Evolutionary conservation across 2,113 vertebrate genomes (phyloP).

Genomic region (Nesoenas mayeri): DNA sequence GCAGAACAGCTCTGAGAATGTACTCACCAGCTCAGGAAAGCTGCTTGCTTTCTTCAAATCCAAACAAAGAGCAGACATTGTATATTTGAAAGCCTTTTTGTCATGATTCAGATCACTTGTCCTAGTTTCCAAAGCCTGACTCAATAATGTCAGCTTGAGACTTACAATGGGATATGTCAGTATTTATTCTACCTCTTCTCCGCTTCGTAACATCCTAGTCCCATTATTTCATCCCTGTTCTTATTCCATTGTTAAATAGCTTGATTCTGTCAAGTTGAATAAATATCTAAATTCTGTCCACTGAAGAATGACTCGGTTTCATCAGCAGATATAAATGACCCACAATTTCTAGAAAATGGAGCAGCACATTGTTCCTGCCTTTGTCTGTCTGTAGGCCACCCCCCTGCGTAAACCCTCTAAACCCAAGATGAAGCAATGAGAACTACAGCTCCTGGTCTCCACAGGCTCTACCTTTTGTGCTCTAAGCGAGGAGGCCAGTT

Average conservation of each 20-base stretch:
- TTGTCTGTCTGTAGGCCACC: background rate
- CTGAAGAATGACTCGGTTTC: background rate
- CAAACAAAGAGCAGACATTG: slow-evolving; percentile 44
- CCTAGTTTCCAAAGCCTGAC: slow-evolving; percentile 51
- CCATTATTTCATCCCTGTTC: slow-evolving; percentile 31
- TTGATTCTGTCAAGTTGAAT: slow-evolving; percentile 65
- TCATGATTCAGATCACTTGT: slow-evolving; percentile 53
- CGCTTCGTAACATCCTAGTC: slow-evolving; percentile 13
- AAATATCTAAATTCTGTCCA: slow-evolving; percentile 28
- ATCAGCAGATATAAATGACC: slow-evolving; percentile 11
- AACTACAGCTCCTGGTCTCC: background rate
- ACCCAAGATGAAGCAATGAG: background rate
- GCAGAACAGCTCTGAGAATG: background rate
- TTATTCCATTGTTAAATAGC: slow-evolving; percentile 47
- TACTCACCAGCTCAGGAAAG: background rate
- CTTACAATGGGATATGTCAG: slow-evolving; percentile 51
- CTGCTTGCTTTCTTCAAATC: slow-evolving; percentile 37
- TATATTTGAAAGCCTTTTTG: slow-evolving; percentile 57
- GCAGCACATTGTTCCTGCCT: background rate
- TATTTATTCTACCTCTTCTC: slow-evolving; percentile 54
- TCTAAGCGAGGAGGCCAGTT: background rate
- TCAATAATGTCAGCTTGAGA: slow-evolving; percentile 21
- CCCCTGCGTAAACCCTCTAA: background rate
- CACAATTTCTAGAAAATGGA: background rate
- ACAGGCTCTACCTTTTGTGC: background rate